A percentile compares a stretch with the other conserved stretches of the same genome.
These are phyloP conservation scores for Sebastes glaucus DNA, from an alignment of 2,797 vertebrate species.

Conservation along the genomic window DNA sequence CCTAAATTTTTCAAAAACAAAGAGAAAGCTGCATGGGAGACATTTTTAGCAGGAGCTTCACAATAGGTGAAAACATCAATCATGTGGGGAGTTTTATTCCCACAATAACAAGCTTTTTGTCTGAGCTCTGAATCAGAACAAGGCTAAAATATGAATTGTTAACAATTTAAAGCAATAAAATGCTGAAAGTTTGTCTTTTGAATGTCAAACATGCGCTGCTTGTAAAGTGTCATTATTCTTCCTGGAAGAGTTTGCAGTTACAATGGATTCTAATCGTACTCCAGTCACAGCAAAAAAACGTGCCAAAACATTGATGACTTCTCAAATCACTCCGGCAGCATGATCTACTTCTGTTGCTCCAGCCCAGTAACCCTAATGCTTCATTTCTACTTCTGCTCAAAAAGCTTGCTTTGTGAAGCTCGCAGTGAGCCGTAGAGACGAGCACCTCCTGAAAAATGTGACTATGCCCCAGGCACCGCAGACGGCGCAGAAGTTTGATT, in stretches of 20 bases:
- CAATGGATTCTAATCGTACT: not conserved
- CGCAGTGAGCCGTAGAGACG: no score
- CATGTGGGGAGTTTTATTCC: not conserved
- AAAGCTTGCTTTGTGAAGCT: no score
- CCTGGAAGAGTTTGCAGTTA: not conserved
- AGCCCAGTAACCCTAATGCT: no score
- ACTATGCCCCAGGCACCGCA: no score
- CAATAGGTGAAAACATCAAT: not conserved
- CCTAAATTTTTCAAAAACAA: not conserved
- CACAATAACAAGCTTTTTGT: not conserved
- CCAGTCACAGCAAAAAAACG: not conserved
- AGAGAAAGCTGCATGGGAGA: not conserved
- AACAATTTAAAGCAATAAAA: not conserved
- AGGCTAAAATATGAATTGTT: not conserved
- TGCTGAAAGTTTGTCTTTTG: not conserved
- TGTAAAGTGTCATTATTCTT: not conserved
- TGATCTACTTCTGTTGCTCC: no score
- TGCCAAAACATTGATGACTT: not conserved
- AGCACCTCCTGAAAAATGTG: no score
- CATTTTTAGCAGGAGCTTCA: not conserved
- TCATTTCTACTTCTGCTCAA: no score
- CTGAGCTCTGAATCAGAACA: not conserved
- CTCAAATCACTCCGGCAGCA: no score
- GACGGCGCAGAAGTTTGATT: no score
- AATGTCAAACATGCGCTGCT: not conserved